These are phyloP conservation scores for Caretta caretta DNA, from an alignment of 2,113 vertebrate genomes.

Conservation along the genomic window DNA sequence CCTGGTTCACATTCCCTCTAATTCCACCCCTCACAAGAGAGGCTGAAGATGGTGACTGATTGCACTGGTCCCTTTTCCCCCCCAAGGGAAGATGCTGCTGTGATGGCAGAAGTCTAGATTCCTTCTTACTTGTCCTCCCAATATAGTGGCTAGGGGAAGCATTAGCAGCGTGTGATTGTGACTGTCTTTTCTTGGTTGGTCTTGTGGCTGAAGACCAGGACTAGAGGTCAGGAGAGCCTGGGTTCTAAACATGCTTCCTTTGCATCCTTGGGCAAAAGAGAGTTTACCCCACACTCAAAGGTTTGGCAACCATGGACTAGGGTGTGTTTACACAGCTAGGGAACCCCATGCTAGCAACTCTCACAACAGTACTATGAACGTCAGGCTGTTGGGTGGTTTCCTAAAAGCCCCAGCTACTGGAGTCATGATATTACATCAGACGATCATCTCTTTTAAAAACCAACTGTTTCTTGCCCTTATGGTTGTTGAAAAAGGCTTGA, in stretches of 20 bases:
- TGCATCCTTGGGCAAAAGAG: not conserved
- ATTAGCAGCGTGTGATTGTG: no score
- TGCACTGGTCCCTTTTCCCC: not conserved
- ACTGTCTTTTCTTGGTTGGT: not conserved
- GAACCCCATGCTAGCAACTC: not conserved
- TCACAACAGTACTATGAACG: not conserved
- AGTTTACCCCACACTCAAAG: not conserved
- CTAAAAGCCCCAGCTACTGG: not conserved
- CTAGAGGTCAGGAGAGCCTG: not conserved
- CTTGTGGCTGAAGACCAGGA: not conserved
- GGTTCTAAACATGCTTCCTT: not conserved
- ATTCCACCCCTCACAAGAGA: not conserved
- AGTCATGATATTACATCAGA: not conserved
- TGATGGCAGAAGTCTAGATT: not conserved
- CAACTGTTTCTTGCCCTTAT: not conserved
- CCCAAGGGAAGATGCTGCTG: not conserved
- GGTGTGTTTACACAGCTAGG: rapidly evolving
- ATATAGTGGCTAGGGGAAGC: not conserved
- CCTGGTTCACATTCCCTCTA: not conserved
- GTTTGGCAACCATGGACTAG: not conserved
- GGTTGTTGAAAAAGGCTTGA: not conserved
- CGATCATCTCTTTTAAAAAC: not conserved
- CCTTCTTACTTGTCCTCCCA: not conserved
- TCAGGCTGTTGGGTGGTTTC: not conserved
- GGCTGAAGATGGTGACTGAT: not conserved